Percentiles rank a stretch among this genome's conserved stretches.
Evolutionary conservation across 1,140 invertebrate species (phyloP).

Genomic region (Capitella teleta): DNA sequence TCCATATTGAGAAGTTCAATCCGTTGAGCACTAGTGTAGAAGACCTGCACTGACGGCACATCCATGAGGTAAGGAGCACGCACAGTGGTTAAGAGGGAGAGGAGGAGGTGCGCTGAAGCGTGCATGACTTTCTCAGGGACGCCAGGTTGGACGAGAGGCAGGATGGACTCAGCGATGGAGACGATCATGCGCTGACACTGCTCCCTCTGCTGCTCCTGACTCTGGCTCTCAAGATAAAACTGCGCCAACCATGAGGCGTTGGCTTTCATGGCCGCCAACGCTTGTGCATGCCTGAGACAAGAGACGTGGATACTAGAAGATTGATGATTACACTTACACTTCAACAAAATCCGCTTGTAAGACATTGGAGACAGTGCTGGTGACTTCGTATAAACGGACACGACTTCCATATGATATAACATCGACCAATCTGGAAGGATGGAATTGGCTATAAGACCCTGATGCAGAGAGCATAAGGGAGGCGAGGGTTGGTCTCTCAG

Average conservation of each 20-base stretch:
- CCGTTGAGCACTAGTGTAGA: slow-evolving; percentile 4
- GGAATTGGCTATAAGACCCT: too few species aligned
- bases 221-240: slow-evolving; percentile 26
- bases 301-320: not conserved
- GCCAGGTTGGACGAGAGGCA: slow-evolving; percentile 6
- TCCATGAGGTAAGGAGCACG: slow-evolving; percentile 45
- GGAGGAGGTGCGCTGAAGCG: slow-evolving; percentile 50
- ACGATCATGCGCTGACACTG: slow-evolving; percentile 29
- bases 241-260: slow-evolving; percentile 53
- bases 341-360: slow-evolving; percentile 44
- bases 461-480: too few species aligned
- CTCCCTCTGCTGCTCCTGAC: slow-evolving; percentile 22
- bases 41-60: slow-evolving; percentile 32
- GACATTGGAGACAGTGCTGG: slow-evolving; percentile 37
- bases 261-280: slow-evolving; percentile 54
- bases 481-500: too few species aligned
- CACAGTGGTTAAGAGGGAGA: slow-evolving; percentile 49
- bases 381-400: slow-evolving; percentile 41
- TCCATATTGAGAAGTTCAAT: too few species aligned
- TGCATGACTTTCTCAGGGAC: slow-evolving; percentile 48
- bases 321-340: slow-evolving; percentile 41
- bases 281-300: slow-evolving; percentile 52
- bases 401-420: slow-evolving; percentile 38
- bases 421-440: slow-evolving; percentile 40
- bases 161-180: slow-evolving; percentile 22